These are phyloP conservation scores for Cryptosula pallasiana DNA, from an alignment of 2,888 invertebrate species.

Conservation along the genomic window DNA sequence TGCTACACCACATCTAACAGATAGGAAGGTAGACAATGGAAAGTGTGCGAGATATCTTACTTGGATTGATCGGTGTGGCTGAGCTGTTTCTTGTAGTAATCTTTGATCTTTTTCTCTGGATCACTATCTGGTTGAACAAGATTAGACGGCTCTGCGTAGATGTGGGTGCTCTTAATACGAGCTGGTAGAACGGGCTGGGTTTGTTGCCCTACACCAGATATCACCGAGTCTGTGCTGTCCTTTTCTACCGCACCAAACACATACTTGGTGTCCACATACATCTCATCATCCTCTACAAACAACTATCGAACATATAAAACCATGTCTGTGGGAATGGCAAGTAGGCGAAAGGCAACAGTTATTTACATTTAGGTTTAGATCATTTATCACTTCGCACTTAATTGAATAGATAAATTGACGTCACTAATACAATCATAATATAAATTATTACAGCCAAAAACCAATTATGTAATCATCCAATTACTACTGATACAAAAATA, in stretches of 20 bases:
- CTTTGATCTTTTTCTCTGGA: conserved; percentile 25
- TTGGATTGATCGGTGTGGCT: conserved; percentile 39
- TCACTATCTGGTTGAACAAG: too few species aligned
- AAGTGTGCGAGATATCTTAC: conserved; percentile 30
- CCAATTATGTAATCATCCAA: too few species aligned
- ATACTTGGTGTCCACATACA: conserved; percentile 18
- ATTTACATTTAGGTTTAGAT: too few species aligned
- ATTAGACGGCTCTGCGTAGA: background rate
- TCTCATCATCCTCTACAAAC: conserved; percentile 15
- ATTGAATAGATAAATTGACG: too few species aligned
- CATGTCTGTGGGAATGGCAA: too few species aligned
- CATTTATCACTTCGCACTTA: too few species aligned
- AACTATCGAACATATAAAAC: too few species aligned
- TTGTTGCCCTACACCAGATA: background rate
- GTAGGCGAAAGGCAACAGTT: too few species aligned
- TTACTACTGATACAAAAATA: too few species aligned
- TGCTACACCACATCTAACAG: background rate
- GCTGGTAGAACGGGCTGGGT: background rate
- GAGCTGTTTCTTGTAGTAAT: conserved; percentile 37
- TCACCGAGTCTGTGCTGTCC: background rate
- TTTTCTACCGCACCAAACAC: background rate
- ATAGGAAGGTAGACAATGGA: background rate
- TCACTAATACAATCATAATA: too few species aligned
- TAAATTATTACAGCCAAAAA: too few species aligned
- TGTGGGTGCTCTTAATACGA: background rate